Evolutionary conservation across 1,140 invertebrate genomes (phyloP), one percentile per base, ranked within the genome.

Genomic region (Hyphantria cunea): DNA sequence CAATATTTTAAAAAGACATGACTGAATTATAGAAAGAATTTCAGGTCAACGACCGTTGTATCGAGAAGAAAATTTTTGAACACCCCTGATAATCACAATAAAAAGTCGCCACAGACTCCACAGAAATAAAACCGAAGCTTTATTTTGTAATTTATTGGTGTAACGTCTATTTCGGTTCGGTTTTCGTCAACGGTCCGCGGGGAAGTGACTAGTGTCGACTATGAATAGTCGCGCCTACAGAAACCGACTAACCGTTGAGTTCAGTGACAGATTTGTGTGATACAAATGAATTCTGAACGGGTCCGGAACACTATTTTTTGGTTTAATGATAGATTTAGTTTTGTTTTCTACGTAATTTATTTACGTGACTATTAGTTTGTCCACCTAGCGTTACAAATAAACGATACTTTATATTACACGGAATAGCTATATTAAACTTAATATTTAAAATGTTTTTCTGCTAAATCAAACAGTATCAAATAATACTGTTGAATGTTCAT

Each of bases 221-320:
- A 85, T 89, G 85, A 86, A 86, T 86, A 88, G 78, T 70, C 53
- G 58, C 63, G 74, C 65, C 54, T 66, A 68, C 54, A 52, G 56
- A 62, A 51, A 59, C 64, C 70, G 56, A 69, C 74, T 70, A 61
- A 59, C 68, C 69, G 76, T 76, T 72, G 79, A 74, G 70, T 72
- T 70, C 61, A 80, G 55, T 86, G 88, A 90, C 83, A 88, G 86
- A 86, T 88, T 89, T 90, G 88, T 90, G 86, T 81, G 74, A 75
- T 82, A 86, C 84, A 78, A 64, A 77, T 72, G 77, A 73, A 82
- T 76, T 65, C 65, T 74, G 79, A 77, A 66, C 62, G 64, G 63
- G 67, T 74, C 74, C 77, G 82, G 81, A 82, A 80, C 69, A 71
- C 72, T 74, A 76, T 77, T 80, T 72, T 70, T 64, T 72, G 60